Percentiles rank a stretch among this genome's conserved stretches.
Evolutionary conservation across 2,888 invertebrate species (phyloP).

Genomic region (Ormyrus pomaceus): DNA sequence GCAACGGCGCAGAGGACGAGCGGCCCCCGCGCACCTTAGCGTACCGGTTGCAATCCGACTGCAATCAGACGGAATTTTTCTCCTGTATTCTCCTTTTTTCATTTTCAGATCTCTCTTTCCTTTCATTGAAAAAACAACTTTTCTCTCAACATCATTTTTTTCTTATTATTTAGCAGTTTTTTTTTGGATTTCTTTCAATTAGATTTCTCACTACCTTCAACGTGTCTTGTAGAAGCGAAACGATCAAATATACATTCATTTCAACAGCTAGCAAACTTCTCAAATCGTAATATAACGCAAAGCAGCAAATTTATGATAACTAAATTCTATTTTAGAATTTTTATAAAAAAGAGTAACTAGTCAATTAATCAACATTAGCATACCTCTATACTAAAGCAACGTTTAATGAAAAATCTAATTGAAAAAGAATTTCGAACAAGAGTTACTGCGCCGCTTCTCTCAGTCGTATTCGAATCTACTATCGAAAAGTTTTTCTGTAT

Average conservation of each 20-base stretch:
- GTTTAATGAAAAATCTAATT: constrained; percentile 49
- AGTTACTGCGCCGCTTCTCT: no score
- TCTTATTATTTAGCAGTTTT: background rate
- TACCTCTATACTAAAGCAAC: background rate
- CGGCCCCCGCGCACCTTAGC: constrained; percentile 75
- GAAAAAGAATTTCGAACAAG: constrained; percentile 7
- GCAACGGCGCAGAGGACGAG: constrained; percentile 75
- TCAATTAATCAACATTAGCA: no score
- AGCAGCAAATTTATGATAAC: constrained; percentile 4
- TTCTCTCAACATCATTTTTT: background rate
- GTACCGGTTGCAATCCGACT: constrained; percentile 76
- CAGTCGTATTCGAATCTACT: background rate
- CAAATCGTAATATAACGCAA: background rate
- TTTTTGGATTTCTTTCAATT: constrained; percentile 27
- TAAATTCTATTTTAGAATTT: no score
- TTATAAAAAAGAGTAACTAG: no score
- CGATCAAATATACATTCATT: constrained; percentile 2
- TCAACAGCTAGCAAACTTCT: background rate
- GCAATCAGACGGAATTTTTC: constrained; percentile 74
- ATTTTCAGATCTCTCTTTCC: background rate
- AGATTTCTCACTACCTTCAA: constrained; percentile 37
- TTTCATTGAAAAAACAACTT: background rate
- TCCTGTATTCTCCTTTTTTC: constrained; percentile 51
- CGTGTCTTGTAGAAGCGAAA: background rate
- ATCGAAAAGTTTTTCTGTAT: constrained; percentile 4